Evolutionary conservation across 2,113 vertebrate species (phyloP), one percentile per base, ranked within the genome.

Genomic region (Planiliza haematocheilus): DNA sequence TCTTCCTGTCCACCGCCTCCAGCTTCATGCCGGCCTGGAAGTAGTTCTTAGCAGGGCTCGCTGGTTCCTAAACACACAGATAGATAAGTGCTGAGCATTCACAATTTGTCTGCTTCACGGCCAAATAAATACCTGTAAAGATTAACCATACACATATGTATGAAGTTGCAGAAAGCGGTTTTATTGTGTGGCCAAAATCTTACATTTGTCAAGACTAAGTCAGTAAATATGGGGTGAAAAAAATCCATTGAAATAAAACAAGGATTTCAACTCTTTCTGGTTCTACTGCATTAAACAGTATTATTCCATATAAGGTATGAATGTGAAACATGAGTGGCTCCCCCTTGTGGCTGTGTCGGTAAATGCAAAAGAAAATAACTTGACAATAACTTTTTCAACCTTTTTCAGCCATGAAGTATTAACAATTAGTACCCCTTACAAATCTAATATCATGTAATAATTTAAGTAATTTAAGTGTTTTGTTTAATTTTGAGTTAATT

Each of bases 21-120:
- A 99, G 92, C 86, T 99, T 99, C 97, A 97, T 97, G 46, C 97
- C 97, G 55, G 95, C 88, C 87, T 97, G 94, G 91, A 99, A 99
- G 90, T 88, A 93, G 82, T 97, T 98, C 81, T 95, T 91, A 39
- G 86, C 75, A 42, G 96, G 95, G 65, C 85, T 95, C 71, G 89
- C 83, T 52, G 97, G 97, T 87, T 98, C 97, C 97, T 99, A 79
- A 18, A 37, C 4, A 77, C 18, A 79, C 12, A 63, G 12, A 65
- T 2, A 80, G 4, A 69, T 2, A 17, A 24, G 69, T 4, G 4
- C 10, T 37, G 16, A 21, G 17, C 18, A 30, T 3, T 12, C 11
- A 36, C 12, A 43, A 4, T 7, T 1, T 46, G 4, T 21, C 18
- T 12, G 21, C 17, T 53, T 79, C 3, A 18, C 16, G n/a, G 6